Percentiles rank a stretch among this genome's conserved stretches.
phyloP scores from a whole-genome alignment of 1,140 invertebrate species.

The Tribolium castaneum region DNA sequence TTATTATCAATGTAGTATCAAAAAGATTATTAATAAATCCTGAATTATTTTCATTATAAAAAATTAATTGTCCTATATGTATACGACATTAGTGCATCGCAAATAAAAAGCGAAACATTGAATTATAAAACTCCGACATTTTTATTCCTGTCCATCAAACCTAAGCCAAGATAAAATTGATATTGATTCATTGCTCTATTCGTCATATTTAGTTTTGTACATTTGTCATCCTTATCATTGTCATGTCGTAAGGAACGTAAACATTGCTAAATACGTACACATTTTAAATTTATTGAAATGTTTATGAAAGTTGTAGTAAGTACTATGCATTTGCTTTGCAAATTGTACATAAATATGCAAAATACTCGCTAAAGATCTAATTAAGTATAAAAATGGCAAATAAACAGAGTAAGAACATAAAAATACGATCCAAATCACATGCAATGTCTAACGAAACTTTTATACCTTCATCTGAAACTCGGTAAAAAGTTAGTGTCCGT shows the following conservation, averaged over 20 bases:
- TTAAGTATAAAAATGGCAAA: no score
- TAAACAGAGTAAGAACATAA: no score
- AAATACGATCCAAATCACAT: no score
- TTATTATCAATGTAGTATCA: not conserved
- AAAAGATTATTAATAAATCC: no score
- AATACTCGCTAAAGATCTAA: not conserved
- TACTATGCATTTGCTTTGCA: no score
- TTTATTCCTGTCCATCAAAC: not conserved
- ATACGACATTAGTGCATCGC: not conserved
- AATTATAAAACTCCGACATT: not conserved
- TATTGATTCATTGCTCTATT: slow-evolving; percentile 35
- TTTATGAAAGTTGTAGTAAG: not conserved
- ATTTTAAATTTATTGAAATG: slow-evolving; percentile 11
- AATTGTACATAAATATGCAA: not conserved
- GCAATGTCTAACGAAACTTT: no score
- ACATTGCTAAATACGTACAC: slow-evolving; percentile 1
- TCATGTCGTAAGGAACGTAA: not conserved
- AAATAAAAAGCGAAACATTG: not conserved
- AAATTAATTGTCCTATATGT: no score
- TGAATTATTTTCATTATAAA: no score
- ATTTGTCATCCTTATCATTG: slow-evolving; percentile 35
- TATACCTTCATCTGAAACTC: no score
- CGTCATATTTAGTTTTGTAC: slow-evolving; percentile 5
- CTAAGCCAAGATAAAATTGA: slow-evolving; percentile 7
- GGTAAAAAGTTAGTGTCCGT: not conserved